Percentiles rank a stretch among this genome's conserved stretches.
Evolutionary conservation across 2,888 invertebrate species (phyloP).

Genomic region (Melikaiella ostensackeni): DNA sequence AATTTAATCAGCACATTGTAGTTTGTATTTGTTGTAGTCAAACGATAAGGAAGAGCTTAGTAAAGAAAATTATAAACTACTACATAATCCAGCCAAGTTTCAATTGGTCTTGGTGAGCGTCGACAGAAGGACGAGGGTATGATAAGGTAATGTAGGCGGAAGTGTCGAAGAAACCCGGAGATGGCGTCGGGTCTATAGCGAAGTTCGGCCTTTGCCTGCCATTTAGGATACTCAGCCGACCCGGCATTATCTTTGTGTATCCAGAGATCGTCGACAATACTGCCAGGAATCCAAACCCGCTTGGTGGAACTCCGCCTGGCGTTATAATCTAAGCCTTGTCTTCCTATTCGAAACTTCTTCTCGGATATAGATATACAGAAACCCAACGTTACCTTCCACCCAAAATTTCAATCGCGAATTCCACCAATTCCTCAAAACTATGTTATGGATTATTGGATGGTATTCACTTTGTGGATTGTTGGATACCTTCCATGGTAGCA

Average conservation of each 20-base stretch:
- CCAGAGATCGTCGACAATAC: constrained; percentile 43
- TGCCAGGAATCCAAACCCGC: constrained; percentile 40
- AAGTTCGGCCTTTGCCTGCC: constrained; percentile 41
- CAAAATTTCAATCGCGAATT: constrained; percentile 20
- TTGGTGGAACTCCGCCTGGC: constrained; percentile 33
- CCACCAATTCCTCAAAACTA: constrained; percentile 29
- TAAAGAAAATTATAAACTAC: constrained; percentile 1
- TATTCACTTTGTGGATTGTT: constrained; percentile 14
- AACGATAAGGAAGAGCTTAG: not conserved
- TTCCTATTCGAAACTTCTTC: constrained; percentile 30
- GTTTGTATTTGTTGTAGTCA: not conserved
- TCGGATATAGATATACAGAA: constrained; percentile 10
- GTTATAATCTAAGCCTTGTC: constrained; percentile 40
- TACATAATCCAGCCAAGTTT: constrained; percentile 38
- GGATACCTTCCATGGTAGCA: not conserved
- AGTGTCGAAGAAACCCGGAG: constrained; percentile 37
- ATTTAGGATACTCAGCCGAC: constrained; percentile 42
- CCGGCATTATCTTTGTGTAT: constrained; percentile 45
- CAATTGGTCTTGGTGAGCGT: not conserved
- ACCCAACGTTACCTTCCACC: not conserved
- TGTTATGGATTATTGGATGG: constrained; percentile 20
- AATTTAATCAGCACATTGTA: not conserved
- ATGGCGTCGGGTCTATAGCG: constrained; percentile 16
- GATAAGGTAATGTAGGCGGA: constrained; percentile 25
- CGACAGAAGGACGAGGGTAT: constrained; percentile 8